These are phyloP conservation scores for Coelopa frigida DNA, from an alignment of 1,140 invertebrate species.

Conservation along the genomic window DNA sequence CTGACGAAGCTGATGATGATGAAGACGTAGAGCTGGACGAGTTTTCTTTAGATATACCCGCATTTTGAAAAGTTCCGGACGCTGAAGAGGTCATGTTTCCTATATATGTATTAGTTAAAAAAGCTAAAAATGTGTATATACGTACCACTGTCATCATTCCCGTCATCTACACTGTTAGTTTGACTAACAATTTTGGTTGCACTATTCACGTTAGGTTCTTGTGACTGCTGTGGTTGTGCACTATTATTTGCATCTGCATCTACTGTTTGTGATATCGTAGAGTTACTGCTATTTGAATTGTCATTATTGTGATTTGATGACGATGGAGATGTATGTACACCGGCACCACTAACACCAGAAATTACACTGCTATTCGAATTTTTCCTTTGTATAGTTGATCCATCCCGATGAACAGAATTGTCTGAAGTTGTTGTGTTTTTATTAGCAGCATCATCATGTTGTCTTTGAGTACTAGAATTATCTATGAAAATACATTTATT, in stretches of 20 bases:
- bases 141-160: slow-evolving; percentile 30
- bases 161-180: slow-evolving; percentile 2
- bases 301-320: slow-evolving; percentile 17
- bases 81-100: too few species aligned
- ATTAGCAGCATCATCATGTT: slow-evolving; percentile 7
- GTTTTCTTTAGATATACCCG: slow-evolving; percentile 2
- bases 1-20: background rate
- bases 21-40: background rate
- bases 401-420: background rate
- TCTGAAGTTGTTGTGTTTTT: background rate
- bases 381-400: background rate
- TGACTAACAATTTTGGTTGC: background rate
- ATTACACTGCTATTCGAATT: slow-evolving; percentile 8
- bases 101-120: slow-evolving; percentile 8
- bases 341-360: background rate
- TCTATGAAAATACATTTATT: background rate
- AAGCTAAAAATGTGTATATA: background rate
- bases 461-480: slow-evolving; percentile 11
- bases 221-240: too few species aligned
- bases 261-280: slow-evolving; percentile 14
- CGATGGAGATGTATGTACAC: too few species aligned
- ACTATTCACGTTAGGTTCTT: slow-evolving; percentile 25
- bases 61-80: background rate
- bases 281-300: slow-evolving; percentile 19
- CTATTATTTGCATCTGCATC: slow-evolving; percentile 13